These are phyloP conservation scores for Amphiduros pacificus DNA, from an alignment of 2,888 invertebrate genomes.

Conservation along the genomic window DNA sequence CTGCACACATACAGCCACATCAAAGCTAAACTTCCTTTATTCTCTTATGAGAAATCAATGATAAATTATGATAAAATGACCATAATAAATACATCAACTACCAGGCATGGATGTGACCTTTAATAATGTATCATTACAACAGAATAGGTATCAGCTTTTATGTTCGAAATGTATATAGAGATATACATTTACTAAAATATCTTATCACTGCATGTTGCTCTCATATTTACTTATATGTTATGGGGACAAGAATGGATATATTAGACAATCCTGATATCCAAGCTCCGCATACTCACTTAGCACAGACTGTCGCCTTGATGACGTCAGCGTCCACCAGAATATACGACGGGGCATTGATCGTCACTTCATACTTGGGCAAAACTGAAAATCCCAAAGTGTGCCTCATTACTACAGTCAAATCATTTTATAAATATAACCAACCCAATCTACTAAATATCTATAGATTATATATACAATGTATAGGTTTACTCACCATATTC, in stretches of 20 bases:
- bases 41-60: no score
- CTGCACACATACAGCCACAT: no score
- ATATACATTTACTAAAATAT: no score
- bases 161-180: no score
- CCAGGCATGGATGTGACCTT: neutral
- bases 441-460: no score
- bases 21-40: no score
- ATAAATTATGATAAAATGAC: no score
- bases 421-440: neutral
- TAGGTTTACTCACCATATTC: conserved; percentile 40
- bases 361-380: conserved; percentile 27
- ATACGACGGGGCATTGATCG: conserved; percentile 13
- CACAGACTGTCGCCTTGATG: conserved; percentile 21
- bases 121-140: neutral
- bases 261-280: no score
- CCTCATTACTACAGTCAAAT: neutral
- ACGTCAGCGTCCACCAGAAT: neutral
- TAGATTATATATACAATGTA: neutral
- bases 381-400: conserved; percentile 13
- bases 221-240: no score
- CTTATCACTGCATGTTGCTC: no score
- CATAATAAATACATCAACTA: no score
- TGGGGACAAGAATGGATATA: no score
- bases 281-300: conserved; percentile 24
- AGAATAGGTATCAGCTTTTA: neutral